phyloP scores from a whole-genome alignment of 2,113 vertebrate genomes.

The Tupaia tana region DNA sequence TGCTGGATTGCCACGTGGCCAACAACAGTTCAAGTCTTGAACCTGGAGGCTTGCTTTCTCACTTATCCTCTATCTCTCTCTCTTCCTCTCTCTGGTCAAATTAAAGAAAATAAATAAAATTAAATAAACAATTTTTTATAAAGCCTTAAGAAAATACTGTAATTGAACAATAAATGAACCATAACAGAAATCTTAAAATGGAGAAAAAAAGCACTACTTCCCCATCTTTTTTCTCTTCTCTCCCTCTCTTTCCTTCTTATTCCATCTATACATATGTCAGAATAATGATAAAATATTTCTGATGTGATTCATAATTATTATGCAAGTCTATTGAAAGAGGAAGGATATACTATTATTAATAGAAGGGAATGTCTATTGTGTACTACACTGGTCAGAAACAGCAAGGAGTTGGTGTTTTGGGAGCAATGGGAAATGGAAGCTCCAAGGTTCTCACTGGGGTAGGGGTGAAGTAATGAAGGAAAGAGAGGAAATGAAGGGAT shows the following conservation, averaged over 20 bases:
- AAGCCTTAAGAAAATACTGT: not conserved
- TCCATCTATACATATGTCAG: not conserved
- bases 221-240: rapidly evolving
- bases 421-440: not conserved
- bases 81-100: too few relatives aligned
- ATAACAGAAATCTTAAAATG: not conserved
- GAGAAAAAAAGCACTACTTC: not conserved
- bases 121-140: too few relatives aligned
- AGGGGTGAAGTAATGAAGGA: not conserved
- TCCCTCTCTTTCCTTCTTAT: not conserved
- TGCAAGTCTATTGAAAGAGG: not conserved
- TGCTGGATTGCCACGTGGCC: too few relatives aligned
- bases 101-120: too few relatives aligned
- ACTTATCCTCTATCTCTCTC: too few relatives aligned
- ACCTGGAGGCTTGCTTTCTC: too few relatives aligned
- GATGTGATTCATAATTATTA: not conserved
- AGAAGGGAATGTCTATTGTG: not conserved
- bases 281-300: not conserved
- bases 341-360: not conserved
- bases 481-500: not conserved
- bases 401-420: not conserved
- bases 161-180: not conserved
- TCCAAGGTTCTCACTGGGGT: not conserved
- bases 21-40: too few relatives aligned
- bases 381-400: not conserved